These are phyloP conservation scores for Peromyscus aztecus DNA, from an alignment of 2,797 vertebrate species.

Conservation along the genomic window DNA sequence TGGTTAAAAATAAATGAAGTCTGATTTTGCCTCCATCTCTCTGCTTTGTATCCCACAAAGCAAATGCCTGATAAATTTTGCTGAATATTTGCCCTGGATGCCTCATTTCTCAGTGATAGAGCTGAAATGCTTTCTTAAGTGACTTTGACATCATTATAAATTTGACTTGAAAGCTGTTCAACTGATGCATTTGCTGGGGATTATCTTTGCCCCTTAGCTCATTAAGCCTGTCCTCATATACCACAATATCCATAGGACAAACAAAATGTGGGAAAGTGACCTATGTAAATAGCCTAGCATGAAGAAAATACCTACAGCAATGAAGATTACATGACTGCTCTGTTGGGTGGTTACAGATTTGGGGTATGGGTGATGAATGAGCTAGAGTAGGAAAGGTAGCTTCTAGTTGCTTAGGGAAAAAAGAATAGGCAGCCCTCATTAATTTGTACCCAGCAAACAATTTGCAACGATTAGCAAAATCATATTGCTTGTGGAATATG, in stretches of 20 bases:
- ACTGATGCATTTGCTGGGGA: constrained; percentile 53
- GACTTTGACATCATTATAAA: constrained; percentile 71
- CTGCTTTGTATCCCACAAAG: neutral
- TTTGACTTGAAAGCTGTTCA: constrained; percentile 68
- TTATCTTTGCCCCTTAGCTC: constrained; percentile 56
- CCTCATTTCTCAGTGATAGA: constrained; percentile 56
- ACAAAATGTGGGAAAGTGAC: constrained; percentile 62
- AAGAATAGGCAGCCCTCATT: constrained; percentile 61
- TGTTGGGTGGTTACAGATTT: neutral
- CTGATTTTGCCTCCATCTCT: neutral
- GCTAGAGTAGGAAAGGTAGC: neutral
- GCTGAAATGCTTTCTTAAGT: constrained; percentile 68
- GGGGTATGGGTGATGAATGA: neutral
- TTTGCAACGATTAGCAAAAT: constrained; percentile 73
- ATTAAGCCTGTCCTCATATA: constrained; percentile 49
- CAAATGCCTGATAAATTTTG: neutral
- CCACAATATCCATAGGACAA: constrained; percentile 30
- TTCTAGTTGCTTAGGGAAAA: neutral
- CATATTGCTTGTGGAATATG: constrained; percentile 65
- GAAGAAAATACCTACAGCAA: constrained; percentile 49
- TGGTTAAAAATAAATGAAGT: neutral
- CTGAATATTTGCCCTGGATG: neutral
- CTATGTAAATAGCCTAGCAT: constrained; percentile 70
- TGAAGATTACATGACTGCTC: neutral
- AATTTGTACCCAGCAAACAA: constrained; percentile 76